Evolutionary conservation across 2,113 vertebrate species (phyloP), one percentile per base, ranked within the genome.

Genomic region (Pluvialis apricaria): DNA sequence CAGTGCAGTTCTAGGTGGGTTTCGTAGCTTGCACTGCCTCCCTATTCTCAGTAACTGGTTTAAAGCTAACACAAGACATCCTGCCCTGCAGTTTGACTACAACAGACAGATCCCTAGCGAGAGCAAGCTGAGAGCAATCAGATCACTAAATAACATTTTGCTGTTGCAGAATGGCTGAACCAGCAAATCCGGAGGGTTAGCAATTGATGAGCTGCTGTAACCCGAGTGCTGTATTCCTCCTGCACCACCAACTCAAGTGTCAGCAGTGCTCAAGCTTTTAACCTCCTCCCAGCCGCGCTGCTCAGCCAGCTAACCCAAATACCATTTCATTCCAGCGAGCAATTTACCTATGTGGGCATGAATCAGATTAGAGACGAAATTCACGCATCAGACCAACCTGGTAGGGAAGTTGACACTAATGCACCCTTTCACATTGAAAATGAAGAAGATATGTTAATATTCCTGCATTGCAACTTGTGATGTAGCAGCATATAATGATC

Each of bases 301-400:
- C 76, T 88, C 77, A 78, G 81, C 58, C 93, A 92, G 61, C 69
- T 58, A 82, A 72, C 61, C 40, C 92, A 76, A 82, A 89, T 26
- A 42, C 36, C 78, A 76, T 11, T 52, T 62, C 34, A 44, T 61
- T 75, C 54, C 73, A 79, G 72, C 0, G 5, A 73, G 81, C 6
- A 4, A 58, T 58, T 65, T 40, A 6, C 31, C 70, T 10, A 5
- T 18, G 52, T 40, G 70, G 81, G 57, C 69, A 32, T 2, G 28
- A 87, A 66, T 60, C 80, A 65, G 42, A 45, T 17, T 36, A 78
- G 77, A 95, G 81, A 55, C 0, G 0, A 81, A 49, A 71, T 60
- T 45, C 52, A 16, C 5, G 9, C 0, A 1, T 72, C 81, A 57
- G 69, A 69, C 5, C 32, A 79, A 10, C 10, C 44, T 79, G 71